Evolutionary conservation across 2,888 invertebrate species (phyloP), one percentile per base, ranked within the genome.

Genomic region (Rhamphomyia laevipes): DNA sequence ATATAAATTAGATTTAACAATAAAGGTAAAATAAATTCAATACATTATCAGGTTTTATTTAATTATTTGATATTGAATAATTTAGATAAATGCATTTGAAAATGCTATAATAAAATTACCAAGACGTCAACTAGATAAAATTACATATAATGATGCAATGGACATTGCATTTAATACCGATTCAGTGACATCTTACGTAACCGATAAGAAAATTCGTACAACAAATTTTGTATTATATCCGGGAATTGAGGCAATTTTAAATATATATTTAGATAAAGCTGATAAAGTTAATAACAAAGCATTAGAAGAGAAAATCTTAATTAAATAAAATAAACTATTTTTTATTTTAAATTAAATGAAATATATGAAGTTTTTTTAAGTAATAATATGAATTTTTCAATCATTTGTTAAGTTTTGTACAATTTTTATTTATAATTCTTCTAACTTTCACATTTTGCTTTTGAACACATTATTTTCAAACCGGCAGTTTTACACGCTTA

Each of bases 1-100:
- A 56, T 88, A 81, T 61, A 72, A 78, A 57, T 65, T 88, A 49
- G 78, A 81, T 58, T 72, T 86, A 44, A 71, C 74, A 45, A 77
- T 82, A 57, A 78, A 77, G 68, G 82, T 83, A 66, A 73, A 70
- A n/a, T 38, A 30, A 13, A 21, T 35, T 10, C n/a, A 35, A 35
- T n/a, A 2, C 13, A 35, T n/a, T 10, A 33, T 11, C 33, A n/a
- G n/a, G n/a, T n/a, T n/a, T 18, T 40, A 16, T 10, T 41, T 35
- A 21, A n/a, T 31, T 13, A 15, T 27, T 16, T 3, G 2, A 45
- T 23, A 50, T 61, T n/a, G n/a, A n/a, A n/a, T n/a, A n/a, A n/a
- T 64, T 37, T 55, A 76, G 73, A 63, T 79, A 4, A 78, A 80
- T 59, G 74, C 74, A 6, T 60, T 62, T 40, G 73, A 76, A 56